Base-by-base conservation (phyloP, 1,140 invertebrate genomes). In the Apis cerana region DNA sequence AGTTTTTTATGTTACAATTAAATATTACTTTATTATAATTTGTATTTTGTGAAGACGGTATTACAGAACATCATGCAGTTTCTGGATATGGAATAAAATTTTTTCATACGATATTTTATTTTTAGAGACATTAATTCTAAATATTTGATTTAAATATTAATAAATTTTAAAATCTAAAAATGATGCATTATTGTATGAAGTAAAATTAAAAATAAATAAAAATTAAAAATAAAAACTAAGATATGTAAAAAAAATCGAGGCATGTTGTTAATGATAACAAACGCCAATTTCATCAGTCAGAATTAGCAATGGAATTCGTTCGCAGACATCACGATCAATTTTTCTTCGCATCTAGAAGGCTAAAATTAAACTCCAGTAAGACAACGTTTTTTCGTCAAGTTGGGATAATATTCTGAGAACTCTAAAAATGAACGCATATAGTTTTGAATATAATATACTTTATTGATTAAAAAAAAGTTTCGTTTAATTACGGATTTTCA, bases 311-410 rank as follows among this genome's bases (percentile, higher is more conserved):
- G 54, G 64, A 67, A 75, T 81, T 68, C 62, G 54, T 75, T 15
- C 19, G 43, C 62, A 58, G 62, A 68, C 52, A 21, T 33, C 15
- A 33, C 21, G 71, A 75, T 75, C 54, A 75, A 81, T 81, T 75
- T 75, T 75, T 75, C 71, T 81, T 59, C 56, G 23, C 19, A 48
- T 75, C 62, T 64, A 75, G 12, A 58, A 67, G 23, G 72, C 62
- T 81, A 75, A 81, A 81, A 75, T 81, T 81, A 81, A 75, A 65
- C 62, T 9, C 19, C n/a, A 48, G 19, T 19, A 81, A 68, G 54
- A 56, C 58, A 80, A 58, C 62, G 61, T 33, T 59, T 58, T 62
- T 75, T 81, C 33, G 33, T 54, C 71, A 58, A 56, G 68, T 52
- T 50, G 43, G 21, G 9, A 21, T 56, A 80, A 80, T 27, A 75